phyloP scores from a whole-genome alignment of 1,140 invertebrate species.

The Saccostrea glomerata region DNA sequence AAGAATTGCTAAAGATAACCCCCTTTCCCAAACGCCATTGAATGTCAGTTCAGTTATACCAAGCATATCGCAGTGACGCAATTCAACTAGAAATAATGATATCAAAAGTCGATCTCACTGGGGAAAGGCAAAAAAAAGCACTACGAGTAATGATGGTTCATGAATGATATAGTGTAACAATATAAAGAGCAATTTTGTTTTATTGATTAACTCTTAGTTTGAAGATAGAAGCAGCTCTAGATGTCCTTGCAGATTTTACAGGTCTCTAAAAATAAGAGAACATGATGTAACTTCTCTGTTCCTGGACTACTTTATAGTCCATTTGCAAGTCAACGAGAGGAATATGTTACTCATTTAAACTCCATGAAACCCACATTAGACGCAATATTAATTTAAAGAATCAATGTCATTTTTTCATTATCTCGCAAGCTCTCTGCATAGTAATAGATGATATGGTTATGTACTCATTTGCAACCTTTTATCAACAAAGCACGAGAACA shows the following conservation, averaged over 20 bases:
- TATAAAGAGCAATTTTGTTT: not conserved
- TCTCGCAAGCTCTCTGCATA: not conserved
- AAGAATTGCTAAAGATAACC: not conserved
- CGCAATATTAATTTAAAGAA: not conserved
- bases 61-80: not conserved
- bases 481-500: no score
- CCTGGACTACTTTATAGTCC: not conserved
- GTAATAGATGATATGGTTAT: not conserved
- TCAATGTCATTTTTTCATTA: no score
- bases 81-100: not conserved
- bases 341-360: slow-evolving; percentile 10
- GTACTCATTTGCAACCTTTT: not conserved
- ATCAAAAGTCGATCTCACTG: not conserved
- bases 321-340: slow-evolving; percentile 8
- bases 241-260: slow-evolving; percentile 27
- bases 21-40: not conserved
- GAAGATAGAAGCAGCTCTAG: not conserved
- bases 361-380: not conserved
- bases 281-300: not conserved
- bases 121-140: not conserved
- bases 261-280: slow-evolving; percentile 10
- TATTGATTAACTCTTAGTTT: slow-evolving; percentile 29
- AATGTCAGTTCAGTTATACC: not conserved
- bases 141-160: not conserved
- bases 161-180: slow-evolving; percentile 24